Evolutionary conservation across 1,140 invertebrate species (phyloP).

Genomic region (Zophobas morio): DNA sequence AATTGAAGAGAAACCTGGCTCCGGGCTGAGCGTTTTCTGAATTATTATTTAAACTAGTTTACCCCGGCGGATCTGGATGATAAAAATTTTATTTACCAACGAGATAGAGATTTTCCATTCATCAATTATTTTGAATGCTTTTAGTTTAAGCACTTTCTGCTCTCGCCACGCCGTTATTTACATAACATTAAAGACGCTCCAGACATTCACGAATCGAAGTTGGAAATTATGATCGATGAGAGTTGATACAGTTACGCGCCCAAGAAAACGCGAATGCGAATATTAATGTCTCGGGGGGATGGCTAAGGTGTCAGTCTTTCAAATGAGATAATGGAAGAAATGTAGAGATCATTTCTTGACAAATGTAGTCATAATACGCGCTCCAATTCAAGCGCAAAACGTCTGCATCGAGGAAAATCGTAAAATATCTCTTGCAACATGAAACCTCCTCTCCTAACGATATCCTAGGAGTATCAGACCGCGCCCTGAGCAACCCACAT

Average conservation of each 20-base stretch:
- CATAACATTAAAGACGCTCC: no score
- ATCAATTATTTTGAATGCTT: not conserved
- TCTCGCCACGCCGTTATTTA: no score
- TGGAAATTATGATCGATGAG: not conserved
- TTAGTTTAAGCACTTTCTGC: not conserved
- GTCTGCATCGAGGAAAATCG: no score
- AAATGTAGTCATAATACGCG: no score
- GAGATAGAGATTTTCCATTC: not conserved
- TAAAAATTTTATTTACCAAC: constrained; percentile 1
- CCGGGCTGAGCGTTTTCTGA: not conserved
- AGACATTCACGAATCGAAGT: no score
- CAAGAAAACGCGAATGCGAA: not conserved
- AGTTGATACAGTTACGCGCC: not conserved
- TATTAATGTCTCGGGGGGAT: not conserved
- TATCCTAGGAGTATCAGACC: no score
- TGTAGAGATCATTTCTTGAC: no score
- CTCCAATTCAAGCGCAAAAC: no score
- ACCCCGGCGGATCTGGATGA: not conserved
- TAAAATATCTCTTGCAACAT: no score
- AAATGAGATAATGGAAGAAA: no score
- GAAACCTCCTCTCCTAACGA: no score
- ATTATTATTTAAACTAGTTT: constrained; percentile 14
- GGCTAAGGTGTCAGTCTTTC: not conserved
- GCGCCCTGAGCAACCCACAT: no score
- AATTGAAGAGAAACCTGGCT: constrained; percentile 14